A percentile compares a stretch with the other conserved stretches of the same genome.
phyloP scores from a whole-genome alignment of 2,797 vertebrate genomes.

The Mionectes olivaceus region DNA sequence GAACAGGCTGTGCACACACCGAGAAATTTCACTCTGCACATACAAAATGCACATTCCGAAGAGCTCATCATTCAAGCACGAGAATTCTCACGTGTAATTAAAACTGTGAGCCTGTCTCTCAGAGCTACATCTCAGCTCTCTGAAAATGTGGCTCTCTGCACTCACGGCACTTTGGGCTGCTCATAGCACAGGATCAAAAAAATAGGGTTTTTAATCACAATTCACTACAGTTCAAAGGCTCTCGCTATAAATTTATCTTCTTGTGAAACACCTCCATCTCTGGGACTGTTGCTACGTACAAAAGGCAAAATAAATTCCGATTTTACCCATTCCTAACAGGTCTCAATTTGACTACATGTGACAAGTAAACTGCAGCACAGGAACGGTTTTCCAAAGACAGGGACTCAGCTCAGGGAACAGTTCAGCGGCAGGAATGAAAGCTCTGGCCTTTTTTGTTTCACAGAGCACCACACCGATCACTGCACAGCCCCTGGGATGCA shows the following conservation, averaged over 20 bases:
- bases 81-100: not conserved
- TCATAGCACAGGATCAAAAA: not conserved
- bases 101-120: not conserved
- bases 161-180: not conserved
- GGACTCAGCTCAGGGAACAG: not conserved
- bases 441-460: not conserved
- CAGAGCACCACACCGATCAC: fast-evolving
- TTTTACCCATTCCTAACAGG: not conserved
- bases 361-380: not conserved
- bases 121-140: not conserved
- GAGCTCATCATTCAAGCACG: not conserved
- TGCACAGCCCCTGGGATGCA: not conserved
- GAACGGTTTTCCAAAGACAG: not conserved
- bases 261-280: not conserved
- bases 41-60: not conserved
- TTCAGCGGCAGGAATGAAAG: not conserved
- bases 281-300: not conserved
- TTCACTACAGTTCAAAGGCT: not conserved
- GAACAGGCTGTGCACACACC: not conserved
- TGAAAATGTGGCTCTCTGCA: not conserved
- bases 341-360: not conserved
- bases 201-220: not conserved
- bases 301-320: not conserved
- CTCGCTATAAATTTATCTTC: not conserved
- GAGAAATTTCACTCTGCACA: not conserved